A percentile compares a stretch with the other conserved stretches of the same genome.
These are phyloP conservation scores for Zophobas atratus DNA, from an alignment of 1,140 invertebrate species.

Conservation along the genomic window DNA sequence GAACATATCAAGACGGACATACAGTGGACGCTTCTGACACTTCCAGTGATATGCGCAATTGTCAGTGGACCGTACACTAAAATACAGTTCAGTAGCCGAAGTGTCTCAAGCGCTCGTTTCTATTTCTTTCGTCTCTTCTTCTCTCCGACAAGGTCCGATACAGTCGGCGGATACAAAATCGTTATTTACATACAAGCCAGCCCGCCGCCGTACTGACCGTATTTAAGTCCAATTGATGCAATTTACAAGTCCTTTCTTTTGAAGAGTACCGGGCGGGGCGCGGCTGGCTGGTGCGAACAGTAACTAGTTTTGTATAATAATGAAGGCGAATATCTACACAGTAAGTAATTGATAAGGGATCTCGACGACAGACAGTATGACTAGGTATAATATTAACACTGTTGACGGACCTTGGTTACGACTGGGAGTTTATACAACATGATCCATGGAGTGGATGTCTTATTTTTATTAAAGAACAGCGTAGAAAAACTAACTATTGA, in stretches of 20 bases:
- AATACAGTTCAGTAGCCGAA: constrained; percentile 55
- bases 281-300: constrained; percentile 28
- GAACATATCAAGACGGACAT: constrained; percentile 65
- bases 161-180: constrained; percentile 14
- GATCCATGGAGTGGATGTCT: constrained; percentile 38
- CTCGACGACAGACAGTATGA: constrained; percentile 1
- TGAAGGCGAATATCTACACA: constrained; percentile 34
- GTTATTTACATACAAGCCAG: constrained; percentile 28
- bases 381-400: constrained; percentile 10
- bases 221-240: constrained; percentile 20
- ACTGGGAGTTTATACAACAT: constrained; percentile 21
- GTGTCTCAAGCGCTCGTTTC: constrained; percentile 23
- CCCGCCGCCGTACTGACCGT: constrained; percentile 6
- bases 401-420: constrained; percentile 37
- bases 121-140: constrained; percentile 5
- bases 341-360: constrained; percentile 8
- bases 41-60: constrained; percentile 62
- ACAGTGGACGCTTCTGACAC: constrained; percentile 63
- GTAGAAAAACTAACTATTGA: constrained; percentile 55
- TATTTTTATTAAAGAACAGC: constrained; percentile 44
- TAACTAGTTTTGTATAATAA: constrained; percentile 22
- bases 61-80: constrained; percentile 46
- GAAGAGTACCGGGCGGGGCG: constrained; percentile 5
- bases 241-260: constrained; percentile 12
- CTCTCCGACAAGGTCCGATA: constrained; percentile 30